These are phyloP conservation scores for Campopleginae sp. DNA, from an alignment of 2,888 invertebrate species.

Conservation along the genomic window DNA sequence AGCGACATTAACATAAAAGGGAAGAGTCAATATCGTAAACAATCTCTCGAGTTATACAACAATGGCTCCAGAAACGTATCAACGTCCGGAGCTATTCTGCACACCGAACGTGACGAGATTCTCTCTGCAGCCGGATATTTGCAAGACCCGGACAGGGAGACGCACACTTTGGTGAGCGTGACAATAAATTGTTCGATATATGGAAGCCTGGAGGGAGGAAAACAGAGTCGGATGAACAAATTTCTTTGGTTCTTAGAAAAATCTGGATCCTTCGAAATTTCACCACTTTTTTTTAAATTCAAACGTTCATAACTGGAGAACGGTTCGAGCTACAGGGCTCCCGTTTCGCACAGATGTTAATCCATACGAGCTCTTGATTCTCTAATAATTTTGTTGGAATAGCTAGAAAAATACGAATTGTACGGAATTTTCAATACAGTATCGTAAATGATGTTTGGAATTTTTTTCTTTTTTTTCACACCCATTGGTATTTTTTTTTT, in stretches of 20 bases:
- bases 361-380: too few relatives aligned
- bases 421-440: too few relatives aligned
- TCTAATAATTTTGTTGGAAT: too few relatives aligned
- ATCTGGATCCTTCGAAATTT: neutral
- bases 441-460: too few relatives aligned
- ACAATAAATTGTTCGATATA: conserved; percentile 49
- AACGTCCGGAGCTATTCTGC: conserved; percentile 48
- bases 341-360: too few relatives aligned
- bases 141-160: conserved; percentile 57
- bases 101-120: conserved; percentile 34
- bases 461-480: too few relatives aligned
- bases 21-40: conserved; percentile 83
- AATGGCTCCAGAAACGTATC: conserved; percentile 65
- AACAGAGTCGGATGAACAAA: conserved; percentile 4
- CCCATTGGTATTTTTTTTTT: neutral
- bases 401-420: too few relatives aligned
- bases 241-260: neutral
- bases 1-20: conserved; percentile 79
- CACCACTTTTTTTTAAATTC: neutral
- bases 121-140: conserved; percentile 70
- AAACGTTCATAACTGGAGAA: too few relatives aligned
- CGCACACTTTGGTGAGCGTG: conserved; percentile 7
- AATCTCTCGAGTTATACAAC: conserved; percentile 71
- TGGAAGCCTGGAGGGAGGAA: neutral
- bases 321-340: too few relatives aligned